Evolutionary conservation across 2,113 vertebrate species (phyloP), one percentile per base, ranked within the genome.

Genomic region (Aplodontia rufa): DNA sequence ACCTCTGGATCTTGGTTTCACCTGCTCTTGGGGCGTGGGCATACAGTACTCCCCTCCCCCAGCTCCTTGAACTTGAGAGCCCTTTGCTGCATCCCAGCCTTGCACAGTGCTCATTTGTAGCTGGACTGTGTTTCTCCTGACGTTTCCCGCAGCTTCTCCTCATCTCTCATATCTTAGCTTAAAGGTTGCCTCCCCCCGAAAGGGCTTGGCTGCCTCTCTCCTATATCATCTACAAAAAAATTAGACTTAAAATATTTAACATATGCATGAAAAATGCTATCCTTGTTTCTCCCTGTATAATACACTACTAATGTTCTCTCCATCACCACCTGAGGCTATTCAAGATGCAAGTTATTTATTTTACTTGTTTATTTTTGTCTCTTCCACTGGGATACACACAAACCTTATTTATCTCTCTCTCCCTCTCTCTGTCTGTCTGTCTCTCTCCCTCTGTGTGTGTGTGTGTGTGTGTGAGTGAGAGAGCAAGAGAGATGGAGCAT

Each of bases 201-300:
- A 64, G 35, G 71, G 3, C 55, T 75, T 64, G 30, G 19, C 11
- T 22, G 17, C 4, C 16, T 17, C 7, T 72, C 24, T 81, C 19
- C 74, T 22, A 5, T 8, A 42, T 20, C 30, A 30, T 64, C 30
- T 64, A 5, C 26, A 12, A 13, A 64, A 62, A 30, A 64, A 64
- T 64, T 32, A 32, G 30, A 32, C 30, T 64, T 64, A 32, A 32
- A 64, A 64, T 12, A 64, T 32, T 64, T 32, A 32, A 32, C 30
- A 6, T 30, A 64, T 32, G 62, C 11, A 32, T 64, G 30, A 64
- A 32, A 24, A 64, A 64, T 60, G n/a, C n/a, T n/a, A n/a, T n/a
- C 5, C 49, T 55, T 37, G 1, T 26, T 24, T 35, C 19, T 32
- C 14, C 12, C 49, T 1, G 1, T 3, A 1, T 0, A 4, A 14